Conservation (phyloP, 2,113 vertebrate genomes). For the Formicarius rufipectus region DNA sequence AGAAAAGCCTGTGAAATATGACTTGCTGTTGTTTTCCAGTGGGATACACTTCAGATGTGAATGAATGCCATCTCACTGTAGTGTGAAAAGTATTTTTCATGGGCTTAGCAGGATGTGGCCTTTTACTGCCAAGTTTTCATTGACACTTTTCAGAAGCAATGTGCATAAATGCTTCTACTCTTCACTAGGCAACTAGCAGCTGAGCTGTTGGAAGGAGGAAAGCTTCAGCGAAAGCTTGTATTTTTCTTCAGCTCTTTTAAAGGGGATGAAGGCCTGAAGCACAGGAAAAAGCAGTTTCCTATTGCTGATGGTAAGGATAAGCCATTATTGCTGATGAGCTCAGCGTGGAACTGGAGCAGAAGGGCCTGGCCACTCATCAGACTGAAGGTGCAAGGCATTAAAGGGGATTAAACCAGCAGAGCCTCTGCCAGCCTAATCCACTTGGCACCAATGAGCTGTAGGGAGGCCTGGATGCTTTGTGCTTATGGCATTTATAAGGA, state of each 20-base stretch:
- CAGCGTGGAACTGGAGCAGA: neutral
- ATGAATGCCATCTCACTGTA: neutral
- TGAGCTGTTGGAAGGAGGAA: neutral
- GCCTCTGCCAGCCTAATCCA: slow-evolving; percentile 64
- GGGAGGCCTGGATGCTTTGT: slow-evolving; percentile 56
- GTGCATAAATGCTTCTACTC: neutral
- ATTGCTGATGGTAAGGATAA: neutral
- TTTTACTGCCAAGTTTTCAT: neutral
- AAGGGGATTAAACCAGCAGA: slow-evolving; percentile 52
- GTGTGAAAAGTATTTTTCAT: neutral
- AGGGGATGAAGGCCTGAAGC: neutral
- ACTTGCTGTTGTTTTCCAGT: neutral
- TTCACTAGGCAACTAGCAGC: neutral
- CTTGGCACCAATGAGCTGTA: slow-evolving; percentile 56
- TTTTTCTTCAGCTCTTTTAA: neutral
- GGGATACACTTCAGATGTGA: neutral
- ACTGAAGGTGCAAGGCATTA: slow-evolving; percentile 51
- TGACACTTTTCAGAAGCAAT: neutral
- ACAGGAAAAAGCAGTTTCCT: neutral
- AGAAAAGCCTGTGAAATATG: neutral
- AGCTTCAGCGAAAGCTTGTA: neutral
- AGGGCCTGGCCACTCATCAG: slow-evolving; percentile 36
- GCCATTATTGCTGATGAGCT: slow-evolving; percentile 9
- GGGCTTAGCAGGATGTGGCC: neutral
- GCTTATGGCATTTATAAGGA: slow-evolving; percentile 16